Percentiles rank a stretch among this genome's conserved stretches.
Evolutionary conservation across 2,113 vertebrate species (phyloP).

Genomic region (Chaetorhynchus papuensis): DNA sequence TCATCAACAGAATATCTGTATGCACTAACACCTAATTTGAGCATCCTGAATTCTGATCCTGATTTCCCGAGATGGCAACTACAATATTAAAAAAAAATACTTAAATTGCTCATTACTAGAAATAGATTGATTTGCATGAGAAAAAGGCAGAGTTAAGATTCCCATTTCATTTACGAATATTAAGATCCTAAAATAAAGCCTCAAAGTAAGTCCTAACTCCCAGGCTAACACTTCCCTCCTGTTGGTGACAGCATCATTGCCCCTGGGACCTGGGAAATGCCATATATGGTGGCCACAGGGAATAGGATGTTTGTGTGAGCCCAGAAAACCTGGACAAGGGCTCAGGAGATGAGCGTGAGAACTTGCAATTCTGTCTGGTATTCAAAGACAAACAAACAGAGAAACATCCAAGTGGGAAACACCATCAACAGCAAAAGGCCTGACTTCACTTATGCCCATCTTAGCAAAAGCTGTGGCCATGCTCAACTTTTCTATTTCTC

Average conservation of each 20-base stretch:
- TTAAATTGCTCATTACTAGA: slow-evolving; percentile 40
- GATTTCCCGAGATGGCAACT: slow-evolving; percentile 7
- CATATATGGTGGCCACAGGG: background rate
- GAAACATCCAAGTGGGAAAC: background rate
- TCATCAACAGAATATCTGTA: slow-evolving; percentile 9
- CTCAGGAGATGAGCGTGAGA: background rate
- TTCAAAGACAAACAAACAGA: background rate
- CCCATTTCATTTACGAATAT: background rate
- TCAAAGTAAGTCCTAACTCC: background rate
- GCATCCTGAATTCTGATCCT: slow-evolving; percentile 13
- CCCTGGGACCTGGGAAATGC: background rate
- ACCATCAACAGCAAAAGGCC: background rate
- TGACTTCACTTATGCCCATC: background rate
- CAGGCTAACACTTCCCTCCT: background rate
- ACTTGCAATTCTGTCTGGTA: background rate
- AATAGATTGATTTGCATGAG: slow-evolving; percentile 40
- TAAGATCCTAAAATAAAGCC: background rate
- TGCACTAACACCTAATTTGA: slow-evolving; percentile 17
- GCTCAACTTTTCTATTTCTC: background rate
- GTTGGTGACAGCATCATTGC: background rate
- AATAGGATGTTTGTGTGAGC: background rate
- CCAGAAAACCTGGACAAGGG: background rate
- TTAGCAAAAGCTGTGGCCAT: background rate
- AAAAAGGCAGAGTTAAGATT: background rate
- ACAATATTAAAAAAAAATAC: background rate